These are phyloP conservation scores for Carassius carassius DNA, from an alignment of 2,113 vertebrate species.

Conservation along the genomic window DNA sequence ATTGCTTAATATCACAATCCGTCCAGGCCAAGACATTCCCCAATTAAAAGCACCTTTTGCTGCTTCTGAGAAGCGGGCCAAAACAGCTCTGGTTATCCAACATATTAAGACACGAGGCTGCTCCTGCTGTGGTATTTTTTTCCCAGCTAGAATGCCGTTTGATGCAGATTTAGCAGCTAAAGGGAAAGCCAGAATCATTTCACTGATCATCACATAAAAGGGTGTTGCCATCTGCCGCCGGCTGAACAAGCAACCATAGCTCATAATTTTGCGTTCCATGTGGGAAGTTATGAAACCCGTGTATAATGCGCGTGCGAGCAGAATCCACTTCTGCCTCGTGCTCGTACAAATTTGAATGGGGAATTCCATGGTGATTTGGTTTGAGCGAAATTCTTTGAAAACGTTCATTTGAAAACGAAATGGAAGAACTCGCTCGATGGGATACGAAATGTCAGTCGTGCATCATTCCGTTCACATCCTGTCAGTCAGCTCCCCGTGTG, in stretches of 20 bases:
- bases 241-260: conserved; percentile 2
- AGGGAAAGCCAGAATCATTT: conserved; percentile 29
- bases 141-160: background rate
- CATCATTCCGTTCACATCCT: conserved; percentile 37
- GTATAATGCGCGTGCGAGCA: background rate
- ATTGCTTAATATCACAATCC: conserved; percentile 49
- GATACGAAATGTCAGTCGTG: conserved; percentile 29
- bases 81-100: conserved; percentile 23
- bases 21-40: conserved; percentile 39
- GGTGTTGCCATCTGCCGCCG: conserved; percentile 31
- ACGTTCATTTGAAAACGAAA: background rate
- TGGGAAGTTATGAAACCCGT: conserved; percentile 13
- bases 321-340: background rate
- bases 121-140: conserved; percentile 26
- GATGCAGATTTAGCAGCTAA: conserved; percentile 27
- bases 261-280: background rate
- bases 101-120: conserved; percentile 25
- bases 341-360: background rate
- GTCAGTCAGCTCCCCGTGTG: conserved; percentile 18
- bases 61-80: background rate
- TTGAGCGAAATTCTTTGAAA: conserved; percentile 30
- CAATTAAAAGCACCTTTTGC: conserved; percentile 34
- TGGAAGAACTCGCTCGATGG: conserved; percentile 17
- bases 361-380: conserved; percentile 17
- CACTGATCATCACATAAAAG: conserved; percentile 40